These are phyloP conservation scores for Clunio marinus DNA, from an alignment of 2,888 invertebrate species.

Conservation along the genomic window DNA sequence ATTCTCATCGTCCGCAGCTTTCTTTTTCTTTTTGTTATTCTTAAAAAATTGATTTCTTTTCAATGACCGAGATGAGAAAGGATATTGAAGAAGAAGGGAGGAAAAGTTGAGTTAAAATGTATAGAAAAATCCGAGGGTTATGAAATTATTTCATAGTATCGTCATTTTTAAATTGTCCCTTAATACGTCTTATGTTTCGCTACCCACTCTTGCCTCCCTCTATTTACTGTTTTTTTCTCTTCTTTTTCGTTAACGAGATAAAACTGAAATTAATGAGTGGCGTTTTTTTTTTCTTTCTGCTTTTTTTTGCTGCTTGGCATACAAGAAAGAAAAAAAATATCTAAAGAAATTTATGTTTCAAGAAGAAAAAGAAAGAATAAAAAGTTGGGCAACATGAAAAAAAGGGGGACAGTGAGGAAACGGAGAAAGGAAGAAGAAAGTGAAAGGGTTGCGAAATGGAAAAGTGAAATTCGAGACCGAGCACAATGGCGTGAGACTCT, in stretches of 20 bases:
- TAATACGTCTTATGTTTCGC: background rate
- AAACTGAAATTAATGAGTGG: conserved; percentile 39
- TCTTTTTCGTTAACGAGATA: conserved; percentile 39
- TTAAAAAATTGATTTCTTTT: conserved; percentile 38
- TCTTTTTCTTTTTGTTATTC: background rate
- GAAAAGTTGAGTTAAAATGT: background rate
- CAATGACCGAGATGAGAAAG: conserved; percentile 13
- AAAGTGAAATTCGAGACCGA: conserved; percentile 34
- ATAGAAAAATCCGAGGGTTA: background rate
- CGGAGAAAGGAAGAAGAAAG: no score
- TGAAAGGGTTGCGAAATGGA: conserved; percentile 37
- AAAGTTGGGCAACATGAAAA: conserved; percentile 1
- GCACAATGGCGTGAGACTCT: conserved; percentile 5
- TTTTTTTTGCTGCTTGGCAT: conserved; percentile 26
- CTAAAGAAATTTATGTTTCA: conserved; percentile 30
- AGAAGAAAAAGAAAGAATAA: conserved; percentile 14
- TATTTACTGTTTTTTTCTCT: conserved; percentile 29
- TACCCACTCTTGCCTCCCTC: background rate
- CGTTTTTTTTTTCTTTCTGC: conserved; percentile 32
- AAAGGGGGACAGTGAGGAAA: no score
- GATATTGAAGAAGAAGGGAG: background rate
- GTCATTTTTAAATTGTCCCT: background rate
- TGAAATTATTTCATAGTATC: background rate
- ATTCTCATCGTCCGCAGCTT: conserved; percentile 23
- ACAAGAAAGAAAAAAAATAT: background rate